phyloP scores from a whole-genome alignment of 2,888 invertebrate genomes.

The Shargacucullia verbasci region DNA sequence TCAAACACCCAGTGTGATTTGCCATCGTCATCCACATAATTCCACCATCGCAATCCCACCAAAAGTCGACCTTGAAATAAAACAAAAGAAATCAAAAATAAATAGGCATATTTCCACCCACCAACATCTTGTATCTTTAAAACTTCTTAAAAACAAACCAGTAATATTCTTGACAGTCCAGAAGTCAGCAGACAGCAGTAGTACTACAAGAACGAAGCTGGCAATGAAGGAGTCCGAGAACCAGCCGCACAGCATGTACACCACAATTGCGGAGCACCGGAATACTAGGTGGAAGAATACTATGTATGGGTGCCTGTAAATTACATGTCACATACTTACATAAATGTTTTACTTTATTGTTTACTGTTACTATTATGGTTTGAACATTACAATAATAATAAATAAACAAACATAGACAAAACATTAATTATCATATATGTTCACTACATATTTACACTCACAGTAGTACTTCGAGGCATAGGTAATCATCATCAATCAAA shows the following conservation, averaged over 20 bases:
- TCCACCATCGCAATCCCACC: slow-evolving; percentile 99
- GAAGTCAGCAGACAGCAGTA: slow-evolving; percentile 98
- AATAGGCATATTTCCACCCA: too few species aligned
- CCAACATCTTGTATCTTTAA: background rate
- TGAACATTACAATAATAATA: too few species aligned
- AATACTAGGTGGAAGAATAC: slow-evolving; percentile 97
- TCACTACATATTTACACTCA: too few species aligned
- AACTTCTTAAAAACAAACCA: slow-evolving; percentile 85
- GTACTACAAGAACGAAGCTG: slow-evolving; percentile 97
- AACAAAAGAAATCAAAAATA: background rate
- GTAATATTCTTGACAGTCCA: slow-evolving; percentile 99
- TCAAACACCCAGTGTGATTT: slow-evolving; percentile 99
- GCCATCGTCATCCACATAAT: slow-evolving; percentile 99
- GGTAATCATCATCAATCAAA: too few species aligned
- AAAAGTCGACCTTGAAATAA: slow-evolving; percentile 92
- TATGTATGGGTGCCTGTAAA: slow-evolving; percentile 96
- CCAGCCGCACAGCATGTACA: slow-evolving; percentile 97
- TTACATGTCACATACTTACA: background rate
- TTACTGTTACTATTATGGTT: too few species aligned
- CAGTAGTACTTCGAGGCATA: too few species aligned
- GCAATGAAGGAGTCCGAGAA: slow-evolving; percentile 98
- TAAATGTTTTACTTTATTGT: background rate
- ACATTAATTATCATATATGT: too few species aligned
- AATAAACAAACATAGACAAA: too few species aligned
- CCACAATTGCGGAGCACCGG: slow-evolving; percentile 94